Evolutionary conservation across 2,888 invertebrate species (phyloP).

Genomic region (Caenorhabditis sulstoni): DNA sequence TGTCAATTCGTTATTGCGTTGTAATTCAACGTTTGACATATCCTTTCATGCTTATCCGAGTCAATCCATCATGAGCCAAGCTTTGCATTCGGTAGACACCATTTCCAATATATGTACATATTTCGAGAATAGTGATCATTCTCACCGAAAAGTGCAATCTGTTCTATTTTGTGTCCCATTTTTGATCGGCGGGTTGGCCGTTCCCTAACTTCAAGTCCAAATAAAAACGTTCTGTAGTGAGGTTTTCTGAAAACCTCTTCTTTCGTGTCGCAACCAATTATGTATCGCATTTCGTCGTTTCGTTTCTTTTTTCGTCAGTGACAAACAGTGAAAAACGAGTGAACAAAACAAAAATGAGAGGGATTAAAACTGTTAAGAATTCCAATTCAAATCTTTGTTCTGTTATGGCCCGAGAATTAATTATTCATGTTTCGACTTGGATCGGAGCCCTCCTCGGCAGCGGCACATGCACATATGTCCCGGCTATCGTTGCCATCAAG

Average conservation of each 20-base stretch:
- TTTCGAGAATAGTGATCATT: constrained; percentile 35
- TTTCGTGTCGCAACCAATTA: background rate
- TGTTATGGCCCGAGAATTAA: constrained; percentile 31
- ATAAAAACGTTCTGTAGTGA: background rate
- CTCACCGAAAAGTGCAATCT: constrained; percentile 37
- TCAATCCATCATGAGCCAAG: constrained; percentile 47
- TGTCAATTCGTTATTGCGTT: constrained; percentile 54
- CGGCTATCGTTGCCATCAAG: background rate
- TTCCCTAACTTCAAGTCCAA: too few relatives aligned
- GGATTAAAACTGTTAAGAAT: constrained; percentile 47
- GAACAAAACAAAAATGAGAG: background rate
- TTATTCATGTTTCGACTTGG: constrained; percentile 44
- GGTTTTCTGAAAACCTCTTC: background rate
- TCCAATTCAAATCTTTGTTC: constrained; percentile 42
- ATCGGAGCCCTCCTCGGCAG: constrained; percentile 14
- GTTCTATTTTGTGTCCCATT: constrained; percentile 1
- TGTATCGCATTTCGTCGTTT: background rate
- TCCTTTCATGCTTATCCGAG: constrained; percentile 50
- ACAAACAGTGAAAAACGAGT: background rate
- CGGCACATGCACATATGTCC: too few relatives aligned
- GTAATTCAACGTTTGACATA: constrained; percentile 55
- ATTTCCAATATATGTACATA: constrained; percentile 17
- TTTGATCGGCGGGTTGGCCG: background rate
- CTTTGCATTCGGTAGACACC: constrained; percentile 51
- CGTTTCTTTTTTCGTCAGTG: background rate